Evolutionary conservation across 2,888 invertebrate genomes (phyloP).

Genomic region (Nasonovia ribisnigri): DNA sequence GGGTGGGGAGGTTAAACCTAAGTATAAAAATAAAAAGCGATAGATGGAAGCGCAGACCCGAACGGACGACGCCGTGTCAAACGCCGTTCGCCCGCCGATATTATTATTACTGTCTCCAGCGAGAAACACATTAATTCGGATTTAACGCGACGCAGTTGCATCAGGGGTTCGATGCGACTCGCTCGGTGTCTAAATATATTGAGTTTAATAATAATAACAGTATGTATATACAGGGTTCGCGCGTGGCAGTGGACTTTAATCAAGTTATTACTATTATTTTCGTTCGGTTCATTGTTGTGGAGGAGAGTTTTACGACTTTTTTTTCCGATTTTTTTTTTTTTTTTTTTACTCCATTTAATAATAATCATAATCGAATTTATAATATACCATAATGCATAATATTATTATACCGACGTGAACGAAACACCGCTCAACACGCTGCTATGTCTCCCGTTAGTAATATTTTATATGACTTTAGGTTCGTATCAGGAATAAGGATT

Average conservation of each 20-base stretch:
- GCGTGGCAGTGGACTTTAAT: slow-evolving; percentile 6
- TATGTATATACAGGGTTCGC: background rate
- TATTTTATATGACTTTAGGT: background rate
- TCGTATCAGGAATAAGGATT: background rate
- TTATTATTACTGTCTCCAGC: slow-evolving; percentile 44
- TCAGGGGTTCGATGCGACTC: slow-evolving; percentile 14
- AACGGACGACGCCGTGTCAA: slow-evolving; percentile 43
- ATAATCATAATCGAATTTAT: slow-evolving; percentile 39
- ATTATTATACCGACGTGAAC: background rate
- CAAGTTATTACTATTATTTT: slow-evolving; percentile 32
- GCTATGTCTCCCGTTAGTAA: background rate
- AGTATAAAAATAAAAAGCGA: slow-evolving; percentile 26
- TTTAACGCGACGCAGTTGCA: slow-evolving; percentile 1
- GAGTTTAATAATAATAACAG: background rate
- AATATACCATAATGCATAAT: background rate
- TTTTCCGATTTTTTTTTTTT: background rate
- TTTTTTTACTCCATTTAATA: slow-evolving; percentile 46
- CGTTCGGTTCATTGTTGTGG: slow-evolving; percentile 26
- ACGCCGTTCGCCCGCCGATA: background rate
- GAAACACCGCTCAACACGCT: background rate
- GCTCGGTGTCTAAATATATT: background rate
- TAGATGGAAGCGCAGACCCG: slow-evolving; percentile 35
- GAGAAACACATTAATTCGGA: slow-evolving; percentile 55
- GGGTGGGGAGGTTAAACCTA: background rate
- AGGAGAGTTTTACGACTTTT: slow-evolving; percentile 38